Percentiles rank a stretch among this genome's conserved stretches.
Conservation (phyloP, 2,113 vertebrate species). For the Tonatia bakeri region DNA sequence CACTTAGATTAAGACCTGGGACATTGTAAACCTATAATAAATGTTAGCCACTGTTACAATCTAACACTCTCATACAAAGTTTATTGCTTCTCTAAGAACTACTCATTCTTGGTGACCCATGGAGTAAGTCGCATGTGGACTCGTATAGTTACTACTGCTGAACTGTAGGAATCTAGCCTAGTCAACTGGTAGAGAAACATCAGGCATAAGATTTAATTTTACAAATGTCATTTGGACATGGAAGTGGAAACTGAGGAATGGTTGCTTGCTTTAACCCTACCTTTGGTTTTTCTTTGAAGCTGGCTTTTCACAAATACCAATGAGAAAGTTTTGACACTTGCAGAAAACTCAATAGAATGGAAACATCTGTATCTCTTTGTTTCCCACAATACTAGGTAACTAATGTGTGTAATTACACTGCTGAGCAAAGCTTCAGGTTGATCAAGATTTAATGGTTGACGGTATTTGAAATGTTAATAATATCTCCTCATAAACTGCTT, state of each 20-base stretch:
- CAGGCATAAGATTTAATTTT: slow-evolving; percentile 21
- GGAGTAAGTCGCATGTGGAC: not conserved
- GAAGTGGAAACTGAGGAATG: not conserved
- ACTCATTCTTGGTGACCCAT: not conserved
- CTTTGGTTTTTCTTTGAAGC: slow-evolving; percentile 51
- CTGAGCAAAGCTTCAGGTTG: slow-evolving; percentile 55
- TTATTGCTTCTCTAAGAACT: not conserved
- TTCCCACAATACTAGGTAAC: slow-evolving; percentile 66
- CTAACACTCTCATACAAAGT: not conserved
- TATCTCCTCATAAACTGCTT: not conserved
- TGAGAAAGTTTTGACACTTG: slow-evolving; percentile 60
- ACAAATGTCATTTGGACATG: slow-evolving; percentile 27
- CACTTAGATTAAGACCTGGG: not conserved
- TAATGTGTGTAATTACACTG: slow-evolving; percentile 38
- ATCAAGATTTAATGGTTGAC: slow-evolving; percentile 63
- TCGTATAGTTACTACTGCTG: not conserved
- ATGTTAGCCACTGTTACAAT: not conserved
- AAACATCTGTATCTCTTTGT: slow-evolving; percentile 57
- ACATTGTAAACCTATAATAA: slow-evolving; percentile 14
- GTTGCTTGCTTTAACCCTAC: slow-evolving; percentile 6
- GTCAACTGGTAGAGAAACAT: slow-evolving; percentile 34
- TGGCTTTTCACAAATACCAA: slow-evolving; percentile 59
- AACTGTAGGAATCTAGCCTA: not conserved
- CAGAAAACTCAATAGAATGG: slow-evolving; percentile 49
- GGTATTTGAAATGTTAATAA: slow-evolving; percentile 64